Evolutionary conservation across 2,113 vertebrate genomes (phyloP).

Genomic region (Pterocles burchelli): DNA sequence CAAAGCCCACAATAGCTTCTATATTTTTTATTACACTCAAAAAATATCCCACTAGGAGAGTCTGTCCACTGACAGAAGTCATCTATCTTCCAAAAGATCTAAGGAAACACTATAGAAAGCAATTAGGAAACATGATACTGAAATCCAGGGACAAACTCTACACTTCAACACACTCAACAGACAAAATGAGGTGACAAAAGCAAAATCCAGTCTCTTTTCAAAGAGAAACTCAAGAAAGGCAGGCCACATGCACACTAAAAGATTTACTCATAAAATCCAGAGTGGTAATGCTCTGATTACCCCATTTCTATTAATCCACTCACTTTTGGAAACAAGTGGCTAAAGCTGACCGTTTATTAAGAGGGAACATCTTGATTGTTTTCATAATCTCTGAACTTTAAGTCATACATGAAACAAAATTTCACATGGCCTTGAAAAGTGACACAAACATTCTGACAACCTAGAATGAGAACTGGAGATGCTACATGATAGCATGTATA

Average conservation of each 20-base stretch:
- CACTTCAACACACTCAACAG: not conserved
- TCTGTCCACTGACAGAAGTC: not conserved
- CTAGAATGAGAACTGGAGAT: not conserved
- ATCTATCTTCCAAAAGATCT: not conserved
- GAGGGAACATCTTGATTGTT: not conserved
- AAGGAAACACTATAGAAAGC: not conserved
- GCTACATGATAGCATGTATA: not conserved
- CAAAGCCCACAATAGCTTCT: not conserved
- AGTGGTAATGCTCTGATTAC: not conserved
- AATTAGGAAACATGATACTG: not conserved
- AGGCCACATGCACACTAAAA: not conserved
- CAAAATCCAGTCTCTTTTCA: not conserved
- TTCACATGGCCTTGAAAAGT: not conserved
- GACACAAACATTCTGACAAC: not conserved
- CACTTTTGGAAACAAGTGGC: not conserved
- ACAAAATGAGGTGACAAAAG: not conserved
- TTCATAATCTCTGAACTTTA: not conserved
- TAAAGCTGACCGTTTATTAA: not conserved
- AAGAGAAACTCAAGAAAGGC: not conserved
- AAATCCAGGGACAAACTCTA: not conserved
- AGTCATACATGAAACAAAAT: not conserved
- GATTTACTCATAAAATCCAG: not conserved
- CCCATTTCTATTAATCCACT: not conserved
- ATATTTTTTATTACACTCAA: not conserved
- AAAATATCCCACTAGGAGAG: not conserved